These are phyloP conservation scores for Amblyjoppa fuscipennis DNA, from an alignment of 2,888 invertebrate genomes.

Conservation along the genomic window DNA sequence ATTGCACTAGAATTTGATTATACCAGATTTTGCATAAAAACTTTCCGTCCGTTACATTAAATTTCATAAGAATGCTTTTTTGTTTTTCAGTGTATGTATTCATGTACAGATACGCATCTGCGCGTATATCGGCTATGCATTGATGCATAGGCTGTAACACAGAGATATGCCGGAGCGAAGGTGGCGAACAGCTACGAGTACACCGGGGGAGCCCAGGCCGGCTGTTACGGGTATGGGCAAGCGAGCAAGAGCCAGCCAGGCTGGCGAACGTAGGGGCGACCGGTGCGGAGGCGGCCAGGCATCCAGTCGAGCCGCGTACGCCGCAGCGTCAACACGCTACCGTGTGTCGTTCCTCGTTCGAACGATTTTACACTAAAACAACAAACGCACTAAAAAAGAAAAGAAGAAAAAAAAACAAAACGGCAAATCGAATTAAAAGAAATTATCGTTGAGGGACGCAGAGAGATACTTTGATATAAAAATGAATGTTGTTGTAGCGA, in stretches of 20 bases:
- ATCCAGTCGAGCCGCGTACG: constrained; percentile 81
- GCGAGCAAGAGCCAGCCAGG: constrained; percentile 58
- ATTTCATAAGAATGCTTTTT: too few species aligned
- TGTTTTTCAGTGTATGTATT: not conserved
- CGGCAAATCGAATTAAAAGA: not conserved
- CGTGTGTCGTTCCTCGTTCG: constrained; percentile 13
- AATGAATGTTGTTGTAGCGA: constrained; percentile 41
- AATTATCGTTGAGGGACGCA: not conserved
- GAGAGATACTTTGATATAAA: not conserved
- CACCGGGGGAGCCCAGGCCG: constrained; percentile 57
- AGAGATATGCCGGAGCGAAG: not conserved
- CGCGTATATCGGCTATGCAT: not conserved
- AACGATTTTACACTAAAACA: not conserved
- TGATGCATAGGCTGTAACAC: not conserved
- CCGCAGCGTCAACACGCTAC: constrained; percentile 76
- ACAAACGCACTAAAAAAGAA: not conserved
- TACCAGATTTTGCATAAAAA: too few species aligned
- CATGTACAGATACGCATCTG: not conserved
- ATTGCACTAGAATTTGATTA: too few species aligned
- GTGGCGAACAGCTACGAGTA: constrained; percentile 14
- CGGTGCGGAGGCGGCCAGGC: constrained; percentile 77
- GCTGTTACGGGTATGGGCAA: constrained; percentile 66
- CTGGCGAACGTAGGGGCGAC: constrained; percentile 66
- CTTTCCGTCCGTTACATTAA: too few species aligned
- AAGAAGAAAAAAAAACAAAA: not conserved